Percentiles rank a stretch among this genome's conserved stretches.
Evolutionary conservation across 2,888 invertebrate species (phyloP).

Genomic region (Napeogenes inachia): DNA sequence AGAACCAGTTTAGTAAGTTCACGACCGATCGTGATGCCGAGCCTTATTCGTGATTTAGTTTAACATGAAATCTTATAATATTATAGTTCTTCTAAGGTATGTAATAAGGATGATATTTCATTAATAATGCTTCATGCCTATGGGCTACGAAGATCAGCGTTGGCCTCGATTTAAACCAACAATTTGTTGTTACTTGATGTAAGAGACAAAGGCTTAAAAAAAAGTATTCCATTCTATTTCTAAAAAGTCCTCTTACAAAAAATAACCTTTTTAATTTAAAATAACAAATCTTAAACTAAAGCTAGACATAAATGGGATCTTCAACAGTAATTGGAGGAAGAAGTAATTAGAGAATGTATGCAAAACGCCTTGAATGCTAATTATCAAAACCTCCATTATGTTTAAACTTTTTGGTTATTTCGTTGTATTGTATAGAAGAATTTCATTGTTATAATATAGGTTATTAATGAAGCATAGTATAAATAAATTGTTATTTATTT

Average conservation of each 20-base stretch:
- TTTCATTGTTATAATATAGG: too few species aligned
- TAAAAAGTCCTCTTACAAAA: too few species aligned
- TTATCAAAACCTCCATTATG: neutral
- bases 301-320: too few species aligned
- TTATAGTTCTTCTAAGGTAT: slow-evolving; percentile 15
- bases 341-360: slow-evolving; percentile 1
- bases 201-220: too few species aligned
- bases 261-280: too few species aligned
- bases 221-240: too few species aligned
- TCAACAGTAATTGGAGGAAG: neutral
- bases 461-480: too few species aligned
- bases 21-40: slow-evolving; percentile 60
- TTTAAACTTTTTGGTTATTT: neutral
- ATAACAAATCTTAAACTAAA: too few species aligned
- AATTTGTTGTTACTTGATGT: slow-evolving; percentile 6
- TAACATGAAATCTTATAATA: slow-evolving; percentile 15
- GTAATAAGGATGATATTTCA: slow-evolving; percentile 6
- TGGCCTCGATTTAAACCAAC: slow-evolving; percentile 15
- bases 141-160: slow-evolving; percentile 11
- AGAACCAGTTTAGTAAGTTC: slow-evolving; percentile 73
- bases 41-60: slow-evolving; percentile 59
- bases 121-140: neutral
- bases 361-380: neutral
- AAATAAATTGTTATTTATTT: too few species aligned
- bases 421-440: neutral